These are phyloP conservation scores for Lophotriccus pileatus DNA, from an alignment of 2,797 vertebrate genomes.

Conservation along the genomic window DNA sequence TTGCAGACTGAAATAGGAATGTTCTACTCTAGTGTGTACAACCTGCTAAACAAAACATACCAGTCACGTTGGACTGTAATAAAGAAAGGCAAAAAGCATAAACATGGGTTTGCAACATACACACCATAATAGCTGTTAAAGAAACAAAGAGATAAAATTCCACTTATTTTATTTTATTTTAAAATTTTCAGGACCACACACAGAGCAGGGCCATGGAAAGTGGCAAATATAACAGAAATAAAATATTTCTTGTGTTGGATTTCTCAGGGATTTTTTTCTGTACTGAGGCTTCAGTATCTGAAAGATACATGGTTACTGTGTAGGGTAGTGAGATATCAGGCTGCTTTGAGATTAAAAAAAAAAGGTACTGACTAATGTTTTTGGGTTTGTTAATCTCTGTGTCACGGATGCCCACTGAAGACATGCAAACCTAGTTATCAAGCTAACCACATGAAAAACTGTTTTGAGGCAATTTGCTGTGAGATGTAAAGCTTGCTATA, in stretches of 20 bases:
- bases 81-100: background rate
- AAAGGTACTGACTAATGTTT: background rate
- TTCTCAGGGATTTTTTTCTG: background rate
- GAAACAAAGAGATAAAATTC: background rate
- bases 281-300: background rate
- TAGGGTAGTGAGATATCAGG: background rate
- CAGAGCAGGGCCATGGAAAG: background rate
- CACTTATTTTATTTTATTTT: background rate
- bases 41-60: background rate
- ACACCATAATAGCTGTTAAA: background rate
- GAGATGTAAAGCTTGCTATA: background rate
- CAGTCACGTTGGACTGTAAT: background rate
- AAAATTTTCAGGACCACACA: background rate
- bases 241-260: background rate
- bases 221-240: background rate
- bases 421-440: background rate
- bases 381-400: background rate
- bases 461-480: background rate
- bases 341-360: background rate
- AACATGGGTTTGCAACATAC: background rate
- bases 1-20: background rate
- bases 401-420: background rate
- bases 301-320: background rate
- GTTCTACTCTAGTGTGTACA: background rate
- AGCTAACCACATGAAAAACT: background rate